A percentile compares a stretch with the other conserved stretches of the same genome.
Evolutionary conservation across 2,797 vertebrate genomes (phyloP).

Genomic region (Fistularia tabacaria): DNA sequence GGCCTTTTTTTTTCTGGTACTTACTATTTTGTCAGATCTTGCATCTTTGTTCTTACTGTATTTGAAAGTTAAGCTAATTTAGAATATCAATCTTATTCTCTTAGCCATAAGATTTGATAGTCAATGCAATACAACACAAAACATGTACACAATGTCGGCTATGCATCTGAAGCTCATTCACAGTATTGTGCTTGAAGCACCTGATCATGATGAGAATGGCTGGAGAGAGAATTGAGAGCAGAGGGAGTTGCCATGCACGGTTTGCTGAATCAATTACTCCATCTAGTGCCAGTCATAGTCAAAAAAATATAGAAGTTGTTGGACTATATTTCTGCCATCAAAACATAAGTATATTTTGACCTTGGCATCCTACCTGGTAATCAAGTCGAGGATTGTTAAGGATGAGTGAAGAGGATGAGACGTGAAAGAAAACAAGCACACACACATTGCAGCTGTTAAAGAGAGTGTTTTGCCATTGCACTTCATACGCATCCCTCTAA

Average conservation of each 20-base stretch:
- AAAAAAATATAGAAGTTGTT: slow-evolving; percentile 29
- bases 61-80: too few species aligned
- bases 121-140: too few species aligned
- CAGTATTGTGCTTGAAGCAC: too few species aligned
- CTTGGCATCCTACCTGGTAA: slow-evolving; percentile 82
- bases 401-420: slow-evolving; percentile 71
- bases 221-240: slow-evolving; percentile 7
- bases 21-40: too few species aligned
- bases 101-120: too few species aligned
- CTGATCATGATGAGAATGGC: too few species aligned
- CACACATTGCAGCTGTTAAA: slow-evolving; percentile 82
- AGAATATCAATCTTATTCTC: too few species aligned
- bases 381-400: slow-evolving; percentile 80
- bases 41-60: too few species aligned
- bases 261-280: slow-evolving; percentile 56
- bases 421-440: slow-evolving; percentile 79
- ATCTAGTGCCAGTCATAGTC: slow-evolving; percentile 56
- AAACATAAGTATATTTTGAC: slow-evolving; percentile 82
- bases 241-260: slow-evolving; percentile 29
- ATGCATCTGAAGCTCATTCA: too few species aligned
- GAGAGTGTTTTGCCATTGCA: slow-evolving; percentile 73
- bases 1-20: too few species aligned
- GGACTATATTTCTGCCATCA: slow-evolving; percentile 72
- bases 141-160: too few species aligned
- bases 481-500: slow-evolving; percentile 78